Conservation (phyloP, 2,113 vertebrate genomes). For the Nansenia antarctica region DNA sequence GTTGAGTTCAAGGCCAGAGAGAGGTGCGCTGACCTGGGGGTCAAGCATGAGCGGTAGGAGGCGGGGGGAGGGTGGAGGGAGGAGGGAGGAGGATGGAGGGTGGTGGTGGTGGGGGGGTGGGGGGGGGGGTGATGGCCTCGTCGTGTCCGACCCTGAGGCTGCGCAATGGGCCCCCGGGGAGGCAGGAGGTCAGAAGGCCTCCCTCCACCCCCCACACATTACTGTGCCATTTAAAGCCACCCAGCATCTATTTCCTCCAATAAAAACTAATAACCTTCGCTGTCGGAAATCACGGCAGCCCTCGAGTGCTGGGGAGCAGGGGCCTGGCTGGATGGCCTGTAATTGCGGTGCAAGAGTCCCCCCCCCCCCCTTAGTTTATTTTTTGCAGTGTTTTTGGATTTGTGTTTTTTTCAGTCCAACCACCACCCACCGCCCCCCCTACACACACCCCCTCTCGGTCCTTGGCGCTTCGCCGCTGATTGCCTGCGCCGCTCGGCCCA, state of each 20-base stretch:
- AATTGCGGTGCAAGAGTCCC: constrained; percentile 75
- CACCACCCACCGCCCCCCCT: too few relatives aligned
- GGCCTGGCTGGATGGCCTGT: constrained; percentile 71
- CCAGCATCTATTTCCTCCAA: constrained; percentile 83
- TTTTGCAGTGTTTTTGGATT: constrained; percentile 72
- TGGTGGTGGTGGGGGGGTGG: too few relatives aligned
- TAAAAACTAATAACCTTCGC: constrained; percentile 83
- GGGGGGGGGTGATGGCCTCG: constrained; percentile 50
- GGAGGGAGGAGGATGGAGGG: too few relatives aligned
- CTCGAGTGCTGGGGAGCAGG: constrained; percentile 67
- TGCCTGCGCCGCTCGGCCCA: constrained; percentile 68
- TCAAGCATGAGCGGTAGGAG: constrained; percentile 45
- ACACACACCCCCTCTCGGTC: constrained; percentile 61
- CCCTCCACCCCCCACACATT: constrained; percentile 60
- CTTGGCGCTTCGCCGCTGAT: constrained; percentile 72
- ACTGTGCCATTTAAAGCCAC: constrained; percentile 79
- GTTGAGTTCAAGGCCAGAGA: constrained; percentile 65
- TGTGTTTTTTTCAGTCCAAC: constrained; percentile 33
- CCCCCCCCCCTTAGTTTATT: constrained; percentile 67
- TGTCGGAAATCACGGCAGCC: constrained; percentile 77
- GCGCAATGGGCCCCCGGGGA: constrained; percentile 74
- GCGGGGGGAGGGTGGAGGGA: constrained; percentile 27
- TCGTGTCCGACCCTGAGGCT: constrained; percentile 55
- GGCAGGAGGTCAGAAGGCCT: constrained; percentile 65
- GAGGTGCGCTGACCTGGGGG: constrained; percentile 43